Percentiles rank a stretch among this genome's conserved stretches.
phyloP scores from a whole-genome alignment of 2,113 vertebrate species.

The Apteryx owenii region DNA sequence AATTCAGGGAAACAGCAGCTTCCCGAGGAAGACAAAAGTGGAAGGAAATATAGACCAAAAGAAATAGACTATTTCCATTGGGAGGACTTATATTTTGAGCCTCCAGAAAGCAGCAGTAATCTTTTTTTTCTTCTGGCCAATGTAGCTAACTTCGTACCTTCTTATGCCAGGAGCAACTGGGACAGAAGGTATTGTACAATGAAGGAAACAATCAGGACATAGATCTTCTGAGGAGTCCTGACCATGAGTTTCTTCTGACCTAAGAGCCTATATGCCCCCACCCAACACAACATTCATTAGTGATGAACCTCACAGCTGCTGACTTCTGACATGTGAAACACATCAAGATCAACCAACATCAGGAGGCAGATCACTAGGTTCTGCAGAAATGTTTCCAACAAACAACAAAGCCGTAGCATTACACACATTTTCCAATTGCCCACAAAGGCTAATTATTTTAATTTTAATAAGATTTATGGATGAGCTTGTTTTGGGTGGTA shows the following conservation, averaged over 20 bases:
- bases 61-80: background rate
- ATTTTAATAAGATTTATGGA: background rate
- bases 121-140: background rate
- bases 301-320: background rate
- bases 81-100: background rate
- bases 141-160: background rate
- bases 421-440: background rate
- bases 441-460: background rate
- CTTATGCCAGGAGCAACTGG: background rate
- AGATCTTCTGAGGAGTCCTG: background rate
- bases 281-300: background rate
- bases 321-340: background rate
- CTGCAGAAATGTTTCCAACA: background rate
- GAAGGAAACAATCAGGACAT: background rate
- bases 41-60: background rate
- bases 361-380: background rate
- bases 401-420: background rate
- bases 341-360: background rate
- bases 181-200: accelerated
- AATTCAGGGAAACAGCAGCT: background rate
- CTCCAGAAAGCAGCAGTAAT: background rate
- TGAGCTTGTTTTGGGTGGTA: background rate
- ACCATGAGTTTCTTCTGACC: background rate
- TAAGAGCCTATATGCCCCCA: background rate
- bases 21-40: background rate